Percentiles rank a stretch among this genome's conserved stretches.
phyloP scores from a whole-genome alignment of 2,113 vertebrate species.

The Trinectes maculatus region DNA sequence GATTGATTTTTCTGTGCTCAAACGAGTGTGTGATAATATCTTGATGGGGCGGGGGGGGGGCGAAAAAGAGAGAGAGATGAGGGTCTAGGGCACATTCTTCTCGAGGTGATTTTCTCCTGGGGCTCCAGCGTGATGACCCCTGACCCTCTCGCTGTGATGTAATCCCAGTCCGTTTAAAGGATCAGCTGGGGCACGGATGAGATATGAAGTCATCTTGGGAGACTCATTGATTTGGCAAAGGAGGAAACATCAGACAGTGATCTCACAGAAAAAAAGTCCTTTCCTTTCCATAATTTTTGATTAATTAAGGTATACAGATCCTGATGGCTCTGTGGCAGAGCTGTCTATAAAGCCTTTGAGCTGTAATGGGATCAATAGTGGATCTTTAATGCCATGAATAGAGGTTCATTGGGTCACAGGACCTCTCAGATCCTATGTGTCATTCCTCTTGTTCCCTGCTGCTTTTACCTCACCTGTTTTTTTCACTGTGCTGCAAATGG shows the following conservation, averaged over 20 bases:
- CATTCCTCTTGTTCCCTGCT: background rate
- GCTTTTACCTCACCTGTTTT: background rate
- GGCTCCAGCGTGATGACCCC: conserved; percentile 29
- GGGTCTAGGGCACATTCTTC: conserved; percentile 30
- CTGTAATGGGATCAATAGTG: conserved; percentile 62
- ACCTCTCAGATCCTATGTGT: background rate
- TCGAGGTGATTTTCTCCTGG: conserved; percentile 41
- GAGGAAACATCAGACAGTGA: conserved; percentile 24
- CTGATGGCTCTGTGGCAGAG: conserved; percentile 18
- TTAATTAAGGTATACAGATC: conserved; percentile 62
- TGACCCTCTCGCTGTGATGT: conserved; percentile 63
- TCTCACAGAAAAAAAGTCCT: conserved; percentile 15
- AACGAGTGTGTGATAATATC: conserved; percentile 70
- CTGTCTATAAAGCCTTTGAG: conserved; percentile 50
- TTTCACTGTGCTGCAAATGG: background rate
- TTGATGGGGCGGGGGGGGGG: conserved; percentile 34
- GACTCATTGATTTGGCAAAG: conserved; percentile 48
- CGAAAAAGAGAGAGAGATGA: conserved; percentile 38
- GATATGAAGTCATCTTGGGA: conserved; percentile 50
- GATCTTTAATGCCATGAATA: conserved; percentile 48
- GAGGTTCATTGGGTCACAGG: conserved; percentile 36
- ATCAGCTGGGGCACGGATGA: conserved; percentile 49
- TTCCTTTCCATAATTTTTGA: conserved; percentile 26
- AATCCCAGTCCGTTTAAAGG: conserved; percentile 67
- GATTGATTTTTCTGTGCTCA: conserved; percentile 74